Conservation (phyloP, 2,113 vertebrate genomes). For the Triplophysa siluroides region DNA sequence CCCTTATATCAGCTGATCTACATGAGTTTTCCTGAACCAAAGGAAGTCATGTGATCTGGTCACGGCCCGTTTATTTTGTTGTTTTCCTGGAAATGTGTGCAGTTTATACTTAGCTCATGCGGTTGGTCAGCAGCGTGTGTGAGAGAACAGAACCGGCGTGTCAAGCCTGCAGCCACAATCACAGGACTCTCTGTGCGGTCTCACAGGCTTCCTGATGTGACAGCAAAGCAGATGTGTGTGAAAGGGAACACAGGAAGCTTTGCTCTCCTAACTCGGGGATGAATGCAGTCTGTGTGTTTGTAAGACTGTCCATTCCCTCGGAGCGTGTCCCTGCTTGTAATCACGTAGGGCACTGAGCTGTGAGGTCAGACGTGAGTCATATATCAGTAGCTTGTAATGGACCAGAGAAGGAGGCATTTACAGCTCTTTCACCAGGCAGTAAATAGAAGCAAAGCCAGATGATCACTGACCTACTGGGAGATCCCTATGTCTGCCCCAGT, state of each 20-base stretch:
- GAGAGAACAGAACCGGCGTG: not conserved
- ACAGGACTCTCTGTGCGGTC: slow-evolving; percentile 3
- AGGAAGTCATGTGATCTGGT: slow-evolving; percentile 39
- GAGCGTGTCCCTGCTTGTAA: slow-evolving; percentile 47
- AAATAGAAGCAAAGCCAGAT: slow-evolving; percentile 19
- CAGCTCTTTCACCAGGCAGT: slow-evolving; percentile 55
- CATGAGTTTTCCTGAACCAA: slow-evolving; percentile 51
- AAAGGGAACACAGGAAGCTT: slow-evolving; percentile 14
- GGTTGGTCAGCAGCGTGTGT: not conserved
- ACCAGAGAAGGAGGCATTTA: slow-evolving; percentile 45
- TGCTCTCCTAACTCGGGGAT: slow-evolving; percentile 15
- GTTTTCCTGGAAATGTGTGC: slow-evolving; percentile 14
- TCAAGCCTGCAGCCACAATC: not conserved
- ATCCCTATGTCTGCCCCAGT: not conserved
- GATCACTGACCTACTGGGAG: not conserved
- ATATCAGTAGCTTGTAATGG: slow-evolving; percentile 47
- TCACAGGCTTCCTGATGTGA: slow-evolving; percentile 21
- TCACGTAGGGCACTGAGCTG: slow-evolving; percentile 50
- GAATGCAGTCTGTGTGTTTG: slow-evolving; percentile 30
- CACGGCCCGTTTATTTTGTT: not conserved
- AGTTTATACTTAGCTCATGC: not conserved
- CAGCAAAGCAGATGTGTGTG: slow-evolving; percentile 5
- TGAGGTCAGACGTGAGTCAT: slow-evolving; percentile 35
- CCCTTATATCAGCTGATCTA: slow-evolving; percentile 39
- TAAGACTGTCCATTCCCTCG: not conserved